phyloP scores from a whole-genome alignment of 2,888 invertebrate species.

The Sycophila texana region DNA sequence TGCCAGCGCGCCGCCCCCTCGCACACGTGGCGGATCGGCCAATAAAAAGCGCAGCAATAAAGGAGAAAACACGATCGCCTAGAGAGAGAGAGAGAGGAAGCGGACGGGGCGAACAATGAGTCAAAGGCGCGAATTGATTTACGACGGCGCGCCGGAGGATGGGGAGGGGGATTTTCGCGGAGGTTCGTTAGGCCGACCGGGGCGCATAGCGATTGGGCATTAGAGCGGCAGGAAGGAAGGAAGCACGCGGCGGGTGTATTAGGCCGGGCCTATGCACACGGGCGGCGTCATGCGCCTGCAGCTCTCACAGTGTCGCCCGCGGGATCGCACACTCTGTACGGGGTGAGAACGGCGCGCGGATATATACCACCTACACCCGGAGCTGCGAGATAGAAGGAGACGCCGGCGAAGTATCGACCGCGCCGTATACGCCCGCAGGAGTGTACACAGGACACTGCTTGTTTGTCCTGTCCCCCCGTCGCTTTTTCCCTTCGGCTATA shows the following conservation, averaged over 20 bases:
- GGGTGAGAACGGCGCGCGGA: background rate
- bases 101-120: background rate
- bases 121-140: conserved; percentile 31
- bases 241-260: background rate
- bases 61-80: background rate
- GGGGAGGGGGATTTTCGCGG: background rate
- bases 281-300: too few relatives aligned
- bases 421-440: conserved; percentile 9
- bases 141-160: background rate
- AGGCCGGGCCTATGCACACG: background rate
- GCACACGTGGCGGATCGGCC: background rate
- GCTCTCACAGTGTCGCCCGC: too few relatives aligned
- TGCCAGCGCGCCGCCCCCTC: too few relatives aligned
- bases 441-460: background rate
- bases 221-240: conserved; percentile 33
- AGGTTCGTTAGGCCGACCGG: conserved; percentile 4
- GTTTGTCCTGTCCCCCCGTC: background rate
- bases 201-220: conserved; percentile 54
- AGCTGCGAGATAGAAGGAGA: background rate
- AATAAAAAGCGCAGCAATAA: conserved; percentile 11
- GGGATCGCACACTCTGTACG: too few relatives aligned
- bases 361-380: background rate
- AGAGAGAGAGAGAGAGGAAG: background rate
- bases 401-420: conserved; percentile 38
- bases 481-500: background rate